Evolutionary conservation across 2,888 invertebrate species (phyloP), one percentile per base, ranked within the genome.

Genomic region (Tetranychus piercei): DNA sequence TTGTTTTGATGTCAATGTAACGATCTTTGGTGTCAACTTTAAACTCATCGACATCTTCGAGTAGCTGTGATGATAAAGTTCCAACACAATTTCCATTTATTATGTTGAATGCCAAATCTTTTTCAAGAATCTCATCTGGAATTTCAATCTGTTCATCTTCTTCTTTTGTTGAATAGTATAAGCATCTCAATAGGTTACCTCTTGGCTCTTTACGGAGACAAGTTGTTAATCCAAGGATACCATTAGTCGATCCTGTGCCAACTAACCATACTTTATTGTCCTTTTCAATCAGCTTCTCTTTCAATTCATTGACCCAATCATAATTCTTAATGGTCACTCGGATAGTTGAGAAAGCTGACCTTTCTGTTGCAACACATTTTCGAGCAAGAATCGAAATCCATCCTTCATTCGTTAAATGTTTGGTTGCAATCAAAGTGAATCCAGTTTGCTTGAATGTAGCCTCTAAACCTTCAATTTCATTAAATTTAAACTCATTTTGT

Each of bases 1-100:
- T 79, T 2, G 83, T 83, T 75, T 83, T 78, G 1, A 84, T 84
- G 80, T 85, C 84, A 76, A 85, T 83, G 80, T 83, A 85, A 15
- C 84, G 84, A 80, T 83, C 82, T 73, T 82, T 79, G 45, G 81
- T 9, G n/a, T 69, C 66, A 8, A 70, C 18, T 7, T 9, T 65
- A 18, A 20, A 9, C 20, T 73, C 44, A 18, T 74, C 43, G 18
- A 67, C 1, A 74, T 70, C 71, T 18, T 74, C 64, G 1, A 45
- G 34, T n/a, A 34, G 18, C 18, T 20, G 34, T 23, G n/a, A 11
- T 34, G 44, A n/a, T 11, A 44, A 44, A 71, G 43, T 23, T n/a
- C 71, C 71, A 18, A 45, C 55, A 55, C 55, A 15, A 55, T 9
- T 2, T 11, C 34, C 44, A 15, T 71, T 15, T 6, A 71, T 18